Conservation (phyloP, 2,797 vertebrate genomes). For the Typhlichthys subterraneus region DNA sequence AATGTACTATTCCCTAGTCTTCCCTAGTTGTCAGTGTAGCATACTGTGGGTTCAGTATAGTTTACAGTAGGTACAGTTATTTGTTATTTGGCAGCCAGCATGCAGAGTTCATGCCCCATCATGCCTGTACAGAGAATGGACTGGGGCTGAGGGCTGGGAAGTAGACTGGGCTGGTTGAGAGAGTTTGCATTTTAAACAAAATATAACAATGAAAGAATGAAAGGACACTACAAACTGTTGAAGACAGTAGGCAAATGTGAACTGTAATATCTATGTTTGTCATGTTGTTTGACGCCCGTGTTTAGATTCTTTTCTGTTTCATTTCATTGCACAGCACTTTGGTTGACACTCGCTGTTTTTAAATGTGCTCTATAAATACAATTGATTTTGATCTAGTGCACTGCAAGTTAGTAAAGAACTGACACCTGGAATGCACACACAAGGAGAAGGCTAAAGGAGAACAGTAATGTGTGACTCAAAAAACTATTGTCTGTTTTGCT, state of each 20-base stretch:
- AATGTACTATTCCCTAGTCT: not conserved
- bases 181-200: conserved; percentile 62
- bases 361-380: too few relatives aligned
- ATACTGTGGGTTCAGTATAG: conserved; percentile 23
- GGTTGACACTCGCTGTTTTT: too few relatives aligned
- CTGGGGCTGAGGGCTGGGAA: conserved; percentile 45
- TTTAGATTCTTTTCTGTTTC: too few relatives aligned
- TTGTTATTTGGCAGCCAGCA: conserved; percentile 59
- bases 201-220: conserved; percentile 45
- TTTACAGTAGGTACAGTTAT: conserved; percentile 60
- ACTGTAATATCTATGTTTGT: too few relatives aligned
- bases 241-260: too few relatives aligned
- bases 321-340: too few relatives aligned
- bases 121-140: conserved; percentile 69
- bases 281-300: too few relatives aligned
- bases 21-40: conserved; percentile 22
- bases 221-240: too few relatives aligned
- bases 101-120: conserved; percentile 71
- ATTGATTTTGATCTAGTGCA: conserved; percentile 16
- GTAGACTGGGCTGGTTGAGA: conserved; percentile 43
- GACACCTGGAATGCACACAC: too few relatives aligned
- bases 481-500: not conserved
- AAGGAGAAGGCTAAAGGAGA: too few relatives aligned
- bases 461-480: too few relatives aligned
- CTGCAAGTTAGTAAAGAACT: too few relatives aligned